Evolutionary conservation across 2,797 vertebrate species (phyloP).

Genomic region (Bryconaethiops microstoma): DNA sequence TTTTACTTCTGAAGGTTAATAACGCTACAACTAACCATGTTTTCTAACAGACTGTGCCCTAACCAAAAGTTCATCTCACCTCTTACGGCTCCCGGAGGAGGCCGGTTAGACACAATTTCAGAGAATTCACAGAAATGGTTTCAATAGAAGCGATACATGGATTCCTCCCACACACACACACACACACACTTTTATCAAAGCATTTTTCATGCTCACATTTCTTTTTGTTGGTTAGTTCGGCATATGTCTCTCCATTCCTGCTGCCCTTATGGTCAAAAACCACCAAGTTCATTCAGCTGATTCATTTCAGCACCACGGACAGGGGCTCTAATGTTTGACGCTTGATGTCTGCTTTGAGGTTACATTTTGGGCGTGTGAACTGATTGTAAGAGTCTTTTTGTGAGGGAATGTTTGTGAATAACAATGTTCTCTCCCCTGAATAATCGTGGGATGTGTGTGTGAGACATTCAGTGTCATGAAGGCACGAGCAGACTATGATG

Average conservation of each 20-base stretch:
- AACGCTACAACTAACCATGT: background rate
- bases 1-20: too few species aligned
- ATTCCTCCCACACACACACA: background rate
- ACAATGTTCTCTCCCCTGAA: background rate
- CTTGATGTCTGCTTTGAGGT: background rate
- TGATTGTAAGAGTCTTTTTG: background rate
- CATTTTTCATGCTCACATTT: background rate
- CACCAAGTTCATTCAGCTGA: background rate
- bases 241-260: background rate
- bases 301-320: background rate
- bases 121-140: background rate
- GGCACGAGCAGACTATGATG: background rate
- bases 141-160: background rate
- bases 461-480: background rate
- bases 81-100: background rate
- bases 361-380: background rate
- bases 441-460: conserved; percentile 42
- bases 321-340: background rate
- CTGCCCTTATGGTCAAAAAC: background rate
- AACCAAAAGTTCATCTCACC: background rate
- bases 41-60: background rate
- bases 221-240: background rate
- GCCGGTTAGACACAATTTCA: background rate
- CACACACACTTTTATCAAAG: background rate
- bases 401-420: background rate